phyloP scores from a whole-genome alignment of 2,797 vertebrate genomes.

The Potorous gilbertii region DNA sequence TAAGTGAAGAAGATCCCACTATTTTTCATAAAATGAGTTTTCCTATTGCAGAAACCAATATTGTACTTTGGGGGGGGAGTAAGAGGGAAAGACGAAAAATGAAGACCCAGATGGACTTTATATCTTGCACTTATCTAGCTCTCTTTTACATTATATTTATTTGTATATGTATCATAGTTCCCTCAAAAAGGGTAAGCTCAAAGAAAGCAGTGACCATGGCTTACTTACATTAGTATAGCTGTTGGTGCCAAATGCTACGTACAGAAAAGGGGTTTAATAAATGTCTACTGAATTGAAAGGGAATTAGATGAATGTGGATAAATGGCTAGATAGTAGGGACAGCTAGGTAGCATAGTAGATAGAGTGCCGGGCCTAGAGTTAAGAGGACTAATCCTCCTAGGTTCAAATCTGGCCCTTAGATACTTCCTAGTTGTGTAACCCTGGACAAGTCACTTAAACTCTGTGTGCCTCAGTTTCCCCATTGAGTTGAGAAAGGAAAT shows the following conservation, averaged over 20 bases:
- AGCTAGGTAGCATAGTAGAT: no score
- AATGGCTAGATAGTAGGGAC: no score
- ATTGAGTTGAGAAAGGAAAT: background rate
- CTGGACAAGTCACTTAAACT: background rate
- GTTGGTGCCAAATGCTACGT: background rate
- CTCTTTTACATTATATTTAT: background rate
- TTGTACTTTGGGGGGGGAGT: background rate
- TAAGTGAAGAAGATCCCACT: background rate
- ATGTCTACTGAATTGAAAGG: background rate
- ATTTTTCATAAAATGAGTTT: background rate
- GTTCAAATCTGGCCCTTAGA: background rate
- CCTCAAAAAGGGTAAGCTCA: background rate
- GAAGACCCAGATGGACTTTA: background rate
- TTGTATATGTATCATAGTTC: background rate
- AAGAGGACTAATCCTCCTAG: background rate
- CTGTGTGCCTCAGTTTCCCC: background rate
- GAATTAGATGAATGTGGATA: background rate
- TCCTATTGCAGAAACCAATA: background rate
- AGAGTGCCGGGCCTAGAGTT: background rate
- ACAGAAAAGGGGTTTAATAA: background rate
- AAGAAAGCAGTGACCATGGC: background rate
- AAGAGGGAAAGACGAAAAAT: background rate
- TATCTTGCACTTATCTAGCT: background rate
- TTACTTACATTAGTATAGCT: background rate
- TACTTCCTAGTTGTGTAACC: background rate